Evolutionary conservation across 2,113 vertebrate species (phyloP).

Genomic region (Hypomesus transpacificus): DNA sequence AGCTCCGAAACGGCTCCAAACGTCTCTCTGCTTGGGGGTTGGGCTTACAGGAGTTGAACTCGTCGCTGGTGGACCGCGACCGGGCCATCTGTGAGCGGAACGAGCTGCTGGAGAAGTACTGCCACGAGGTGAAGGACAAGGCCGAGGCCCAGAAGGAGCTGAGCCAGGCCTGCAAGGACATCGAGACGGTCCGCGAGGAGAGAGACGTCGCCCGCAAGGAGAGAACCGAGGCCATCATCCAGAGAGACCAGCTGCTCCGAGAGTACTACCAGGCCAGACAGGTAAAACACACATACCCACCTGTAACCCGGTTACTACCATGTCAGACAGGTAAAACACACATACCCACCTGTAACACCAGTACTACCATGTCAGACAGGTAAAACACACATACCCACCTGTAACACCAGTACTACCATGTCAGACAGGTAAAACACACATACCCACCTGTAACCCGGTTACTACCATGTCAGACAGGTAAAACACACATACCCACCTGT

Average conservation of each 20-base stretch:
- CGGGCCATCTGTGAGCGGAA: slow-evolving; percentile 85
- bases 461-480: background rate
- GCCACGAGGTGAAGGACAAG: slow-evolving; percentile 88
- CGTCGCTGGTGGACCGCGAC: slow-evolving; percentile 83
- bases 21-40: slow-evolving; percentile 17
- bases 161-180: slow-evolving; percentile 89
- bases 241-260: slow-evolving; percentile 82
- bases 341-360: background rate
- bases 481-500: background rate
- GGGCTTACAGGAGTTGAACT: slow-evolving; percentile 76
- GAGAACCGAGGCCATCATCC: slow-evolving; percentile 85
- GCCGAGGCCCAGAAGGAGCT: slow-evolving; percentile 85
- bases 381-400: background rate
- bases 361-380: background rate
- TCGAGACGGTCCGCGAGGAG: slow-evolving; percentile 85
- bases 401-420: background rate
- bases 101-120: slow-evolving; percentile 89
- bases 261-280: slow-evolving; percentile 88
- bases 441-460: background rate
- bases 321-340: background rate
- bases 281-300: slow-evolving; percentile 55
- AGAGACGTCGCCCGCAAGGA: slow-evolving; percentile 84
- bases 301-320: background rate
- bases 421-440: background rate
- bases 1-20: slow-evolving; percentile 14